These are phyloP conservation scores for Hydrocynus forskahlii DNA, from an alignment of 2,797 vertebrate genomes.

Conservation along the genomic window DNA sequence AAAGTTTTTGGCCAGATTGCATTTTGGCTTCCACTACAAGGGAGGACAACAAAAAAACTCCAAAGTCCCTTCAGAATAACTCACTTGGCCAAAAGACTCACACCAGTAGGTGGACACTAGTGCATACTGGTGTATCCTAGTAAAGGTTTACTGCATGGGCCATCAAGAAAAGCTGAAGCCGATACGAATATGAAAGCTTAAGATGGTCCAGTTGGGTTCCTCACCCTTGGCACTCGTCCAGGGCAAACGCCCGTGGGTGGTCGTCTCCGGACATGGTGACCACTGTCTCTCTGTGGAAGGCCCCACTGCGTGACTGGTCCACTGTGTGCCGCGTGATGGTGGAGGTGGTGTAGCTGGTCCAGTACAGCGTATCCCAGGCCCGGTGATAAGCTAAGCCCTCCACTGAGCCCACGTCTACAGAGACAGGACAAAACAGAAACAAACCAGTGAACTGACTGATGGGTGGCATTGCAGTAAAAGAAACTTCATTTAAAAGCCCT, in stretches of 20 bases:
- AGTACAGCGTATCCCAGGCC: conserved; percentile 95
- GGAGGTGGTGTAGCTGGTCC: conserved; percentile 98
- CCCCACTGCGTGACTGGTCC: conserved; percentile 88
- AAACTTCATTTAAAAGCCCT: neutral
- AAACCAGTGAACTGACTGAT: conserved; percentile 6
- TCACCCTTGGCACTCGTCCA: conserved; percentile 98
- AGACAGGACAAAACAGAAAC: conserved; percentile 25
- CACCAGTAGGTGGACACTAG: too few species aligned
- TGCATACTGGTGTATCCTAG: too few species aligned
- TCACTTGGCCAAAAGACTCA: neutral
- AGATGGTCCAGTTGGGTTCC: conserved; percentile 54
- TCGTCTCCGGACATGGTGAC: conserved; percentile 98
- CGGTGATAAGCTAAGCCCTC: conserved; percentile 96
- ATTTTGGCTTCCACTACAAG: too few species aligned
- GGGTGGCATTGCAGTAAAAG: neutral
- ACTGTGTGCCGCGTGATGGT: conserved; percentile 97
- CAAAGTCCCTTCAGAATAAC: neutral
- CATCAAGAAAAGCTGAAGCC: neutral
- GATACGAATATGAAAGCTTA: neutral
- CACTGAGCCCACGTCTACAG: conserved; percentile 92
- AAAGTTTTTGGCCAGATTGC: too few species aligned
- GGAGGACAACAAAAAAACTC: neutral
- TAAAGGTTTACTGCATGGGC: neutral
- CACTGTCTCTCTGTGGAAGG: conserved; percentile 92
- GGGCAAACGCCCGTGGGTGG: conserved; percentile 94